phyloP scores from a whole-genome alignment of 2,888 invertebrate genomes.

The Bellardia bayeri region DNA sequence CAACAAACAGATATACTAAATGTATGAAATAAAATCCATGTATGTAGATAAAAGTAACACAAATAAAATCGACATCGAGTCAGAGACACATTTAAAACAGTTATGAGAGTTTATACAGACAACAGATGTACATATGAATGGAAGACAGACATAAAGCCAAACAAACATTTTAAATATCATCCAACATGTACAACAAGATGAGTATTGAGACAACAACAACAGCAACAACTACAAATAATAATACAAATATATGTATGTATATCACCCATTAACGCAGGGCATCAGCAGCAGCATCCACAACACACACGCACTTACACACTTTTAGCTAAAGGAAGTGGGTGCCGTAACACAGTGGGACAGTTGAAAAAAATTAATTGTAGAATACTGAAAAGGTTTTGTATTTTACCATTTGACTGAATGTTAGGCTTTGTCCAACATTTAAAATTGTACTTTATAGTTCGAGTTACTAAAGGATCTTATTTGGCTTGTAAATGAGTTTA shows the following conservation, averaged over 20 bases:
- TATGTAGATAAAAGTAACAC: conserved; percentile 6
- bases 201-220: conserved; percentile 38
- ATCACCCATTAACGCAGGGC: conserved; percentile 43
- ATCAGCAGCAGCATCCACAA: conserved; percentile 29
- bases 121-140: conserved; percentile 28
- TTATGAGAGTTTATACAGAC: too few species aligned
- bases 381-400: background rate
- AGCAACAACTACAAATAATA: background rate
- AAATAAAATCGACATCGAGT: conserved; percentile 44
- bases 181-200: conserved; percentile 45
- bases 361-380: background rate
- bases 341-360: conserved; percentile 6
- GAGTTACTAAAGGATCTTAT: too few species aligned
- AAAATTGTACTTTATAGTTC: too few species aligned
- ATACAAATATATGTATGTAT: conserved; percentile 18
- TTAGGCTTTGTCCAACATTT: too few species aligned
- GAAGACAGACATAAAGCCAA: conserved; percentile 31
- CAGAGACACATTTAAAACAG: background rate
- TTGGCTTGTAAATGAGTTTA: too few species aligned
- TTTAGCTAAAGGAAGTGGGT: conserved; percentile 19
- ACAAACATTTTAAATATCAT: conserved; percentile 41
- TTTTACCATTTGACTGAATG: too few species aligned
- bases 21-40: conserved; percentile 19
- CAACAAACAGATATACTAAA: background rate
- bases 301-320: conserved; percentile 5